These are phyloP conservation scores for Ictalurus punctatus DNA, from an alignment of 2,113 vertebrate species.

Conservation along the genomic window DNA sequence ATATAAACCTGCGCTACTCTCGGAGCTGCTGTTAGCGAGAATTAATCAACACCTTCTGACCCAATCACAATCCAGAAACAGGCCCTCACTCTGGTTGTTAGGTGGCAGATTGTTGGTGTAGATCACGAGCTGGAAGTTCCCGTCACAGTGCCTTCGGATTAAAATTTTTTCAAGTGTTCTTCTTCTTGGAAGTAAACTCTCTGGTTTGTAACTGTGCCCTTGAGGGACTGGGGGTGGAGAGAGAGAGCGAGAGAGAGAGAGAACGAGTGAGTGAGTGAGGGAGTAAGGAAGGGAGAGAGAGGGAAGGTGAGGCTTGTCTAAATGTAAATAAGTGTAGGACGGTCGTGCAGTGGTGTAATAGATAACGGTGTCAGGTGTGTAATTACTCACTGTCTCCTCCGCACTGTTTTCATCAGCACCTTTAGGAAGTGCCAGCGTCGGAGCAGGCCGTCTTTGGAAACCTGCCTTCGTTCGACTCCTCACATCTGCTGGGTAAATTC, in stretches of 20 bases:
- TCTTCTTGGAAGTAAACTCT: constrained; percentile 20
- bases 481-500: constrained; percentile 6
- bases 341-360: constrained; percentile 65
- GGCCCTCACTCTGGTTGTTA: not conserved
- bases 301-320: constrained; percentile 65
- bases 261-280: not conserved
- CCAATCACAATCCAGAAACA: not conserved
- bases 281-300: constrained; percentile 7
- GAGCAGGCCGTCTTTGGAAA: constrained; percentile 43
- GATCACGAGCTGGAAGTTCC: not conserved
- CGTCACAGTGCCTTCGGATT: not conserved
- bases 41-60: not conserved
- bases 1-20: not conserved
- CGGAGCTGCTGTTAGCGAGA: not conserved
- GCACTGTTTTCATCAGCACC: constrained; percentile 69
- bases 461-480: constrained; percentile 29
- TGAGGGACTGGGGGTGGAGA: constrained; percentile 48
- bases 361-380: constrained; percentile 68
- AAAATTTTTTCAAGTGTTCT: not conserved
- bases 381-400: constrained; percentile 75
- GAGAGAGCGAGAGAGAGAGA: constrained; percentile 3
- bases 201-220: constrained; percentile 67
- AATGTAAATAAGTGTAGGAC: constrained; percentile 72
- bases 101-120: not conserved
- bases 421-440: constrained; percentile 57